These are phyloP conservation scores for Calliscelio sp. DNA, from an alignment of 2,888 invertebrate genomes.

Conservation along the genomic window DNA sequence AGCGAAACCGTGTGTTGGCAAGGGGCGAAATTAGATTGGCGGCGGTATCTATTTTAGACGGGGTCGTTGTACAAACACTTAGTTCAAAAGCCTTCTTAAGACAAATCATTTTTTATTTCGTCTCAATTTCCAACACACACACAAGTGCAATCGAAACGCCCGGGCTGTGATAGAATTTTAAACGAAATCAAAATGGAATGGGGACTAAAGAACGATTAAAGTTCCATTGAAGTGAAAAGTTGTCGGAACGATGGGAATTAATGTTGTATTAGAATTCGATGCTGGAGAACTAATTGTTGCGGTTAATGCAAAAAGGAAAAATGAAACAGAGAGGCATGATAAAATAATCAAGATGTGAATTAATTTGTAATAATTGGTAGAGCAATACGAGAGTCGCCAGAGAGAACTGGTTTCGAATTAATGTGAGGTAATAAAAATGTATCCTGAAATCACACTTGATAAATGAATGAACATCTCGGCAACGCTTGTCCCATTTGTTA, in stretches of 20 bases:
- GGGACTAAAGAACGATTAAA: not conserved
- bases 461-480: conserved; percentile 37
- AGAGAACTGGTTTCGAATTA: conserved; percentile 20
- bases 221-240: conserved; percentile 1
- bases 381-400: conserved; percentile 1
- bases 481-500: conserved; percentile 26
- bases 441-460: conserved; percentile 13
- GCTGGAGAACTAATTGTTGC: too few relatives aligned
- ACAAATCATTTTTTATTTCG: conserved; percentile 32
- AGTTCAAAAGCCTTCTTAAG: conserved; percentile 41
- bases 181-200: conserved; percentile 1
- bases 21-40: conserved; percentile 60
- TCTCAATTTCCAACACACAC: conserved; percentile 4
- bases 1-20: conserved; percentile 61
- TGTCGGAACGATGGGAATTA: not conserved
- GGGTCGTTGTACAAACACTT: conserved; percentile 52
- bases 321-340: too few relatives aligned
- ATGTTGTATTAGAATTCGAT: too few relatives aligned
- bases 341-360: not conserved
- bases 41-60: conserved; percentile 40
- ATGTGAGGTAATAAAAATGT: conserved; percentile 15
- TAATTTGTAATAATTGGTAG: conserved; percentile 24
- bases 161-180: not conserved
- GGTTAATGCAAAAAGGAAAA: too few relatives aligned
- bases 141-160: not conserved